Evolutionary conservation across 2,888 invertebrate genomes (phyloP).

Genomic region (Synanthedon myopaeformis): DNA sequence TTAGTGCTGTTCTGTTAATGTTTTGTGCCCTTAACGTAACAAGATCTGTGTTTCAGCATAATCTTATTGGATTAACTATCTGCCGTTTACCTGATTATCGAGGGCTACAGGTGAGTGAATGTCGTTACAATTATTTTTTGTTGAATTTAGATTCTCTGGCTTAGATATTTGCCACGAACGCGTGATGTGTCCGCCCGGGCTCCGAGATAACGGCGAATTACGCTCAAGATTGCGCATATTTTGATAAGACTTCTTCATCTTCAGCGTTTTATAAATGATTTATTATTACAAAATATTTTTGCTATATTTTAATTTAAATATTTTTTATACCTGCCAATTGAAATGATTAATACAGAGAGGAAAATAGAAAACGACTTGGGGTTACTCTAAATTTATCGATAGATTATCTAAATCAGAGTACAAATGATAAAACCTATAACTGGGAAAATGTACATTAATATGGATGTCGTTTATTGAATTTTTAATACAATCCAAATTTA

Average conservation of each 20-base stretch:
- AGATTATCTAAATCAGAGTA: too few relatives aligned
- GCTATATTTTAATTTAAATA: too few relatives aligned
- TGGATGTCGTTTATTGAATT: too few relatives aligned
- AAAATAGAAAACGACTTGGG: too few relatives aligned
- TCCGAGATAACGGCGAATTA: conserved; percentile 61
- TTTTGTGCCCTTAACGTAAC: conserved; percentile 61
- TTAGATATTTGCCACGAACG: conserved; percentile 47
- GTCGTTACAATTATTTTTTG: conserved; percentile 1
- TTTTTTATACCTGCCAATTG: too few relatives aligned
- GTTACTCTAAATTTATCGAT: too few relatives aligned
- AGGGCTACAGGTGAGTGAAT: conserved; percentile 46
- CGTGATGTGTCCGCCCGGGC: conserved; percentile 33
- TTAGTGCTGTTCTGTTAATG: conserved; percentile 46
- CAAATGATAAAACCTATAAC: too few relatives aligned
- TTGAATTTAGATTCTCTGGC: conserved; percentile 7
- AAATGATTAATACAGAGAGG: too few relatives aligned
- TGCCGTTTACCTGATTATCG: conserved; percentile 50
- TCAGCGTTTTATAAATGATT: not conserved
- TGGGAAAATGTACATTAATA: too few relatives aligned
- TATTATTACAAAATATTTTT: too few relatives aligned
- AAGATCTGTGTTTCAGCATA: conserved; percentile 57
- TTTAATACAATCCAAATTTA: too few relatives aligned
- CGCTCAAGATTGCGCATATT: conserved; percentile 43
- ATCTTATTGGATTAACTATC: conserved; percentile 62
- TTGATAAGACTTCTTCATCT: conserved; percentile 41